phyloP scores from a whole-genome alignment of 2,113 vertebrate species.

The Corythornis vintsioides region DNA sequence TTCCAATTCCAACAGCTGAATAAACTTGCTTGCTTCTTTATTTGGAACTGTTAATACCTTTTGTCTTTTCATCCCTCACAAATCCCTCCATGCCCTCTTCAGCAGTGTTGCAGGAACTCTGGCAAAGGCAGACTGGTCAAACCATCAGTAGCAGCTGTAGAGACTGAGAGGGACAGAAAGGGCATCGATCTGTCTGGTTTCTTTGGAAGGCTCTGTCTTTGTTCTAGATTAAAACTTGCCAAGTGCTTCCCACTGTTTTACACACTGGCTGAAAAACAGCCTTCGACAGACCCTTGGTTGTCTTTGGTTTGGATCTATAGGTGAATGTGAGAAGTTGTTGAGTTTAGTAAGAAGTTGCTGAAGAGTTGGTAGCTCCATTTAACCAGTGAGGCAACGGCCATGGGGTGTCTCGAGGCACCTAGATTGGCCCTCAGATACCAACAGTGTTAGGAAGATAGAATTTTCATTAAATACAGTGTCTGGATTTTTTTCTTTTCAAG shows the following conservation, averaged over 20 bases:
- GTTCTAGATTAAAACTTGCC: constrained; percentile 13
- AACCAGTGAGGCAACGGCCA: constrained; percentile 20
- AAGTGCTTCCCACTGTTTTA: background rate
- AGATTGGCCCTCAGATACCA: constrained; percentile 16
- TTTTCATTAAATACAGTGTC: constrained; percentile 9
- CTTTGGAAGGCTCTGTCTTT: constrained; percentile 14
- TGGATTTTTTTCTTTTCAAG: constrained; percentile 34
- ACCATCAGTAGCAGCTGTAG: background rate
- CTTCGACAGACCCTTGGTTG: background rate
- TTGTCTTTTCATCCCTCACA: background rate
- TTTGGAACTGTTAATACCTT: background rate
- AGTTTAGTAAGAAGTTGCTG: constrained; percentile 26
- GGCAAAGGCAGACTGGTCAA: background rate
- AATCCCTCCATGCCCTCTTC: background rate
- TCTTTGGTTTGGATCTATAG: constrained; percentile 24
- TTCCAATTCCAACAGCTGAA: background rate
- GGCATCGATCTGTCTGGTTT: background rate
- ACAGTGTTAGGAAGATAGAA: constrained; percentile 22
- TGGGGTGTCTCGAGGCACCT: background rate
- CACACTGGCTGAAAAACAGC: background rate
- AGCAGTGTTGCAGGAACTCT: background rate
- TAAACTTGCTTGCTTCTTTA: background rate
- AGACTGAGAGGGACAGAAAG: constrained; percentile 14
- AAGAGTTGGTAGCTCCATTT: constrained; percentile 35
- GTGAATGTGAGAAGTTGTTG: background rate